Conservation (phyloP, 2,113 vertebrate species). For the Epinephelus fuscoguttatus region DNA sequence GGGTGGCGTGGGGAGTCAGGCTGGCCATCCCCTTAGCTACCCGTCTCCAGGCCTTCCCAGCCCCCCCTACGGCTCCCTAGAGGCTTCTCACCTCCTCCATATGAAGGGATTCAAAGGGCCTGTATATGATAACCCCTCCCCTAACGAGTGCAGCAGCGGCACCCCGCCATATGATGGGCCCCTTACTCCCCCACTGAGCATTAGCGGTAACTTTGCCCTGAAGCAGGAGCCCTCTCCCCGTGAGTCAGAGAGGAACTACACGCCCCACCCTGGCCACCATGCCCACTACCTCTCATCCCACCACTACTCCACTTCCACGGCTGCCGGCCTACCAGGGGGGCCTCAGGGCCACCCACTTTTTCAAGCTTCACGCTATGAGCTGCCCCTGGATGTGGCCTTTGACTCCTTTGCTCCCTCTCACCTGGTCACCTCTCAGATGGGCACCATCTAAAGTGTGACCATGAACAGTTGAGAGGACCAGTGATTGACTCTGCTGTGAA, state of each 20-base stretch:
- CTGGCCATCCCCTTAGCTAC: constrained; percentile 87
- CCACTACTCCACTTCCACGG: constrained; percentile 80
- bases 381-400: constrained; percentile 92
- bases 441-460: constrained; percentile 82
- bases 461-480: constrained; percentile 41
- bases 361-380: constrained; percentile 88
- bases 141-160: constrained; percentile 86
- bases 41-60: constrained; percentile 95
- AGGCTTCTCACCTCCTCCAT: constrained; percentile 91
- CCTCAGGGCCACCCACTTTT: constrained; percentile 89
- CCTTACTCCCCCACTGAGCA: constrained; percentile 94
- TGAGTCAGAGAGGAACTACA: constrained; percentile 91
- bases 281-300: constrained; percentile 84
- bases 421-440: constrained; percentile 87
- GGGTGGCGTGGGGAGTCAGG: constrained; percentile 75
- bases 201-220: constrained; percentile 94
- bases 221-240: constrained; percentile 93
- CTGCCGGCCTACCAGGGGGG: constrained; percentile 80
- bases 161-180: constrained; percentile 94
- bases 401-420: constrained; percentile 89
- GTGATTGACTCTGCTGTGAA: constrained; percentile 75
- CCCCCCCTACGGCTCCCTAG: constrained; percentile 94
- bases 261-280: constrained; percentile 73
- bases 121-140: constrained; percentile 87
- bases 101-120: constrained; percentile 92